Conservation (phyloP, 2,113 vertebrate species). For the Urocynchramus pylzowi region DNA sequence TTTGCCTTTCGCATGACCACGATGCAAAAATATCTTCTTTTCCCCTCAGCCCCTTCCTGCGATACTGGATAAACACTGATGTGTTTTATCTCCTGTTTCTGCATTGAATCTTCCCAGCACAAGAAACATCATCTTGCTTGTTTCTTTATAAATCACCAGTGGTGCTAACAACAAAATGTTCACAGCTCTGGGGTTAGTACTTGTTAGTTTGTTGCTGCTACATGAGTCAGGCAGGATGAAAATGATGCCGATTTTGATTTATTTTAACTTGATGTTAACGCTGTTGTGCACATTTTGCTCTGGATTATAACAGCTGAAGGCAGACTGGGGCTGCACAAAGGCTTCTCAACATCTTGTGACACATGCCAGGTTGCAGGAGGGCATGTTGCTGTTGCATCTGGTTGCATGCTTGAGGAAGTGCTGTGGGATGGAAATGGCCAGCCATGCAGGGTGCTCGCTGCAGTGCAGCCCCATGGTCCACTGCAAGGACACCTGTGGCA, state of each 20-base stretch:
- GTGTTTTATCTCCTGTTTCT: constrained; percentile 13
- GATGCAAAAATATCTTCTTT: constrained; percentile 11
- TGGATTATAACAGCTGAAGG: background rate
- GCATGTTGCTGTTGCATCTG: background rate
- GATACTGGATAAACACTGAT: background rate
- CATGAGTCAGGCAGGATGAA: background rate
- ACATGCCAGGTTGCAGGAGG: background rate
- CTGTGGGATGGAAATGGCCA: background rate
- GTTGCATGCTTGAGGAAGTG: background rate
- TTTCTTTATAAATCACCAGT: constrained; percentile 8
- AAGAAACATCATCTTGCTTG: background rate
- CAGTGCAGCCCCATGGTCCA: accelerated
- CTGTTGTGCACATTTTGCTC: background rate
- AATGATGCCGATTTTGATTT: background rate
- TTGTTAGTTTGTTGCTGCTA: background rate
- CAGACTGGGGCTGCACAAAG: background rate
- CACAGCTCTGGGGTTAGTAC: background rate
- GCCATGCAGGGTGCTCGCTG: accelerated
- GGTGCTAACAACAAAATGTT: background rate
- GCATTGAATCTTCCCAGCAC: background rate
- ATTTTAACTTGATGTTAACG: background rate
- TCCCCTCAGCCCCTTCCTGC: background rate
- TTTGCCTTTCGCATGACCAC: constrained; percentile 13
- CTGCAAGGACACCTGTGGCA: background rate
- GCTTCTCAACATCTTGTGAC: background rate